Conservation (phyloP, 2,113 vertebrate genomes). For the Pachyramphus minor region DNA sequence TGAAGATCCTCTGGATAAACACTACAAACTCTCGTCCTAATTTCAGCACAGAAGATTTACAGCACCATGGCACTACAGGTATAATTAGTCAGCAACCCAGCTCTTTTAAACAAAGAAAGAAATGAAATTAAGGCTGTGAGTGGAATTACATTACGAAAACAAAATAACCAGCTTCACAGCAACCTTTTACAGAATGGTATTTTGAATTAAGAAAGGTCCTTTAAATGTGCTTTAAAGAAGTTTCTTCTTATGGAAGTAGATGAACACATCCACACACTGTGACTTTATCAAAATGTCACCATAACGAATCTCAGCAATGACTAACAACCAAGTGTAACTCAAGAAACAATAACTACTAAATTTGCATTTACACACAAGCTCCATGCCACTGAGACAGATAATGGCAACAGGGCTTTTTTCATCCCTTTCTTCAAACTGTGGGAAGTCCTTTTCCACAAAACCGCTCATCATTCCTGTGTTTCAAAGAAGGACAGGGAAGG, state of each 20-base stretch:
- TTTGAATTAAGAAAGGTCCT: neutral
- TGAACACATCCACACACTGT: neutral
- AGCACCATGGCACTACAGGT: neutral
- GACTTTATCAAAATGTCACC: constrained; percentile 32
- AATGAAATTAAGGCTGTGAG: neutral
- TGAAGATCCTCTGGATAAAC: neutral
- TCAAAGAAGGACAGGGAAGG: neutral
- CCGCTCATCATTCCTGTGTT: neutral
- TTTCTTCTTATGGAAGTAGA: neutral
- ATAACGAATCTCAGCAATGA: neutral
- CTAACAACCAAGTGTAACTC: neutral
- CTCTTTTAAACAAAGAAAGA: neutral
- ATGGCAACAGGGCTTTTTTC: neutral
- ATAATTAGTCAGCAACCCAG: neutral
- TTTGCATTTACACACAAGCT: neutral
- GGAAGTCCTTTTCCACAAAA: neutral
- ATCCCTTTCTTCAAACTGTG: neutral
- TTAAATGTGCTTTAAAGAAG: neutral
- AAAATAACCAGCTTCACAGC: neutral
- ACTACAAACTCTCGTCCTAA: neutral
- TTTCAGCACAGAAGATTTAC: neutral
- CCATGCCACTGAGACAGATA: neutral
- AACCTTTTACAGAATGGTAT: neutral
- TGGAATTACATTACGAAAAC: neutral
- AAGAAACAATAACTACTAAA: neutral